Base-by-base conservation (phyloP, 1,140 invertebrate genomes). In the Scaptomyza graminum region DNA sequence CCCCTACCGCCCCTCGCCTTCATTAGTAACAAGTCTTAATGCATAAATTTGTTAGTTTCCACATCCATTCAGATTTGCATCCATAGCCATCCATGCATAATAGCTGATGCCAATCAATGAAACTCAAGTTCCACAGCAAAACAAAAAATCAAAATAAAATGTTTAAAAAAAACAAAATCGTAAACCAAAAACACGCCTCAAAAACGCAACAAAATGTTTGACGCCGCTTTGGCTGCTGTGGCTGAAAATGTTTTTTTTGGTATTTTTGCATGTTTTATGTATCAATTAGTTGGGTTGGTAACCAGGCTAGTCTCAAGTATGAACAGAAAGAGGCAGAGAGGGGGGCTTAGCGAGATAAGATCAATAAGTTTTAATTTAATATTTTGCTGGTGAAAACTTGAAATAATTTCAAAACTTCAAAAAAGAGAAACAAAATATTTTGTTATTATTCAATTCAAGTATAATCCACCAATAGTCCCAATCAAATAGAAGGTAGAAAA, bases 31-130 rank as follows among this genome's bases (percentile, higher is more conserved):
- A 13, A 28, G 25, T 28, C 5, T 28, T 31, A 7, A 15, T 51
- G 49, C 49, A 51, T 51, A 28, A 6, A 28, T 50, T 50, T 28
- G 11, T 31, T 59, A 13, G 61, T 76, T 79, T 62, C 71, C 46
- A 79, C 57, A 84, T 62, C 62, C 77, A 77, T 70, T 84, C 34
- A 66, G 73, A 67, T 84, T 84, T 69, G 71, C 80, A 78, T 72
- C 50, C 56, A 49, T 7, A 57, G 76, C 28, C 68, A 46, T 77
- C 28, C 68, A 46, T 77, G 74, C 69, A 72, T 82, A 73, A 77
- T 84, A 47, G 43, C 43, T 85, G 82, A 80, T 66, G 56, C 51
- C 64, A 84, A 80, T 84, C 81, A 84, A 84, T 85, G 81, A 57
- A 47, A 49, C 13, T 44, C 56, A 31, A 44, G 13, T 68, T 41